Conservation (phyloP, 1,140 invertebrate genomes). For the Paramacrobiotus metropolitanus region DNA sequence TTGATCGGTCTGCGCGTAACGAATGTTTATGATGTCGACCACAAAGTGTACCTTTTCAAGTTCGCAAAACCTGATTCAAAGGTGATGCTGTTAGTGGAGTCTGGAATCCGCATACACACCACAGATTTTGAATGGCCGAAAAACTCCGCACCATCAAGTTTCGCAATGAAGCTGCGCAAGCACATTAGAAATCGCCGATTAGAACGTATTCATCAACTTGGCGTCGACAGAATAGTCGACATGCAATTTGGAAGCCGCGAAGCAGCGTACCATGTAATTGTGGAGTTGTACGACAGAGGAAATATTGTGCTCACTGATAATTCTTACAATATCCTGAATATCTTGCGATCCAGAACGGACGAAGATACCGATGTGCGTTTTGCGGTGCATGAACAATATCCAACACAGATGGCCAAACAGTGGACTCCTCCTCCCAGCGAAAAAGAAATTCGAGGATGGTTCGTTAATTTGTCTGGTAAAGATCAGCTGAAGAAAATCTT, state of each 20-base stretch:
- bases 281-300: conserved; percentile 89
- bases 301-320: conserved; percentile 85
- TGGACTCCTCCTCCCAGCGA: conserved; percentile 9
- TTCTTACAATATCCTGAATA: conserved; percentile 71
- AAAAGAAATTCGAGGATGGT: conserved; percentile 27
- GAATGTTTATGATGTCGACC: conserved; percentile 92
- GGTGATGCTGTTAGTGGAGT: conserved; percentile 67
- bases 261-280: conserved; percentile 77
- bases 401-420: conserved; percentile 21
- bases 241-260: conserved; percentile 76
- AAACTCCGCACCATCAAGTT: conserved; percentile 75
- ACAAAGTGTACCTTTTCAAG: conserved; percentile 81
- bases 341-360: conserved; percentile 72
- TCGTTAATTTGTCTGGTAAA: conserved; percentile 39
- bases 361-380: conserved; percentile 53
- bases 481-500: conserved; percentile 63
- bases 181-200: conserved; percentile 86
- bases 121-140: conserved; percentile 97
- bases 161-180: conserved; percentile 95
- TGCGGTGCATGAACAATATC: conserved; percentile 27
- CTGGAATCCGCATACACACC: conserved; percentile 70
- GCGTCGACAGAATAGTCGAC: conserved; percentile 64
- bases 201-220: conserved; percentile 58
- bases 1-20: conserved; percentile 72
- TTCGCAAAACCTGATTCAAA: conserved; percentile 40